Conservation (phyloP, 2,113 vertebrate genomes). For the Cettia cetti region DNA sequence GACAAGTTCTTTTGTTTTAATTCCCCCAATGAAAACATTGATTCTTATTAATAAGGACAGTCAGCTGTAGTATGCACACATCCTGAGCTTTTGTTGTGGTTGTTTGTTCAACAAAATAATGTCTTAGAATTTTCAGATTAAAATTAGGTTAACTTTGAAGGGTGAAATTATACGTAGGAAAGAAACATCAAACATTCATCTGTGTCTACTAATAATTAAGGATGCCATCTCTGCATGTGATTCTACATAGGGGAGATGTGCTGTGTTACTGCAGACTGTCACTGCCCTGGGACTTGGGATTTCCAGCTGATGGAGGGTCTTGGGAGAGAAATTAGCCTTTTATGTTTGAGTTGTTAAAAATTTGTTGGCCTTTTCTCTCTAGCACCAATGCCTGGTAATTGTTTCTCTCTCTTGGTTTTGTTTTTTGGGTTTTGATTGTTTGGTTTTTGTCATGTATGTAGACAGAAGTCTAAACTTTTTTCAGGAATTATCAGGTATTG, state of each 20-base stretch:
- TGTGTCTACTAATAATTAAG: background rate
- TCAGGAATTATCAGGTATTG: background rate
- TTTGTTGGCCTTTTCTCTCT: background rate
- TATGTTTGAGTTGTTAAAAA: background rate
- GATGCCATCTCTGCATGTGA: background rate
- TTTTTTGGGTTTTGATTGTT: background rate
- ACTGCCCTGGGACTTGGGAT: background rate
- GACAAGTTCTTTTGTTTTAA: background rate
- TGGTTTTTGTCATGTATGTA: background rate
- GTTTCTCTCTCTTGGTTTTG: background rate
- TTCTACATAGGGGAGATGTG: background rate
- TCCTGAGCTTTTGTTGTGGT: background rate
- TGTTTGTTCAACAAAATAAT: background rate
- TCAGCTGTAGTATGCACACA: background rate
- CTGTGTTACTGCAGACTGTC: background rate
- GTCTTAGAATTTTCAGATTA: background rate
- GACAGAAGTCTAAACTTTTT: background rate
- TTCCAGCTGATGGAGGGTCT: background rate
- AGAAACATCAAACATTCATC: background rate
- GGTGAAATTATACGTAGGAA: background rate
- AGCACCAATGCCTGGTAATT: background rate
- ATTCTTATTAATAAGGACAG: background rate
- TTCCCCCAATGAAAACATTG: background rate
- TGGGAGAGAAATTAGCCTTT: background rate
- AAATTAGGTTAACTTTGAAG: background rate